phyloP scores from a whole-genome alignment of 2,888 invertebrate genomes.

The Mamestra brassicae region DNA sequence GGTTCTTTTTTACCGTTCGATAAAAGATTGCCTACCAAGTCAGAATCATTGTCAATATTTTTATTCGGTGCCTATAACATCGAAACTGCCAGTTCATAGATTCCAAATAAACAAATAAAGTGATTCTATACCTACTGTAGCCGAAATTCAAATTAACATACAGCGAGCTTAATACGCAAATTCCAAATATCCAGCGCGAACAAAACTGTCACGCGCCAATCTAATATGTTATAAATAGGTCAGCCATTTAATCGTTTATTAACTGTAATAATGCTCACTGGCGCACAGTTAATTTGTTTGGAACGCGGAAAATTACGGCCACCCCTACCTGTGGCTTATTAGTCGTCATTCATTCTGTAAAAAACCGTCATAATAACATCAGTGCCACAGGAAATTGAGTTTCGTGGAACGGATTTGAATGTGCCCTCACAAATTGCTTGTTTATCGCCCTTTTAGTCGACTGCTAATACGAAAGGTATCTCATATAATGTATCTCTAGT shows the following conservation, averaged over 20 bases:
- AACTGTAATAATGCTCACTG: conserved; percentile 78
- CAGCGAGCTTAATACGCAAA: conserved; percentile 42
- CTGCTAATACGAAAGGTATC: conserved; percentile 23
- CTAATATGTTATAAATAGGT: conserved; percentile 77
- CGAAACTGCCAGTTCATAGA: conserved; percentile 9
- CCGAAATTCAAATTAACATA: conserved; percentile 48
- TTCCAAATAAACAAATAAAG: conserved; percentile 22
- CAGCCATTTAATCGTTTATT: conserved; percentile 78
- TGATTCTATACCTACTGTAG: conserved; percentile 31
- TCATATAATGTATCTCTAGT: background rate
- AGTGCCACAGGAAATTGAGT: conserved; percentile 63
- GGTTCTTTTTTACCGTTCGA: no score
- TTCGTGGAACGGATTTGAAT: conserved; percentile 59
- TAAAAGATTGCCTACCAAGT: background rate
- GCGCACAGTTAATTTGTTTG: conserved; percentile 78
- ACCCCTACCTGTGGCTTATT: conserved; percentile 69
- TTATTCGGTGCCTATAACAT: background rate
- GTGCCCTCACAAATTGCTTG: conserved; percentile 54
- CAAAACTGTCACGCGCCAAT: conserved; percentile 72
- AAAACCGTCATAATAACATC: conserved; percentile 61
- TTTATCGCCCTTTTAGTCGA: conserved; percentile 50
- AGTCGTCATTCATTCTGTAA: conserved; percentile 70
- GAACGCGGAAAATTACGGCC: conserved; percentile 74
- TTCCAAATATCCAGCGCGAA: conserved; percentile 49
- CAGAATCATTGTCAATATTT: background rate